Base-by-base conservation (phyloP, 2,888 invertebrate species). In the Peribatodes rhomboidaria region DNA sequence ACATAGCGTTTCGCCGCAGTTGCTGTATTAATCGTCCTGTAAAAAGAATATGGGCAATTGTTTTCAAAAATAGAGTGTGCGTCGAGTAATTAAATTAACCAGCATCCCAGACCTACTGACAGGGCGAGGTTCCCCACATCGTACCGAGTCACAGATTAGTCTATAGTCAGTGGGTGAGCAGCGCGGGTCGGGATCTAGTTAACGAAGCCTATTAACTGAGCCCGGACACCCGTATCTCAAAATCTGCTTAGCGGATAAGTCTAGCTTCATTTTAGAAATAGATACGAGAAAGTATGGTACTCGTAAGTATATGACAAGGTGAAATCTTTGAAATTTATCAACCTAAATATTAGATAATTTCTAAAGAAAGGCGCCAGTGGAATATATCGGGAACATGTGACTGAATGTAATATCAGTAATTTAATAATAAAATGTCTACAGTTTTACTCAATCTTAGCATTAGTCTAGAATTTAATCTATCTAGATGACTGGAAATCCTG, bases 151-250 rank as follows among this genome's bases (percentile, higher is more conserved):
- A 60, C 60, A 65, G 72, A 73, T 71, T 72, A 61, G 37, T 44
- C 35, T 46, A 16, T 27, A 65, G 65, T 52, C 1, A 39, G 18
- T 65, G 4, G 9, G 60, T 53, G 73, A 72, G 71, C 68, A 72
- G 75, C 78, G 69, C 67, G 74, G 73, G 72, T 70, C 69, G 71
- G 77, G 80, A 81, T 84, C 74, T 75, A 76, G 78, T 80, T 88
- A 87, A 86, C 81, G 84, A 86, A 85, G 85, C 84, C 76, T 76
- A 82, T 83, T 87, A 83, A 75, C 76, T 69, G 71, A 63, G 65
- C 71, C 76, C 71, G 72, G 76, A 76, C 75, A 74, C 65, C 76
- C 73, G 70, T 72, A 67, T 79, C 75, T 79, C 71, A 82, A 79
- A 73, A 84, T 82, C 81, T 82, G 81, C 83, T 83, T 81, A 82